These are phyloP conservation scores for Drosophila borealis DNA, from an alignment of 2,888 invertebrate genomes.

Conservation along the genomic window DNA sequence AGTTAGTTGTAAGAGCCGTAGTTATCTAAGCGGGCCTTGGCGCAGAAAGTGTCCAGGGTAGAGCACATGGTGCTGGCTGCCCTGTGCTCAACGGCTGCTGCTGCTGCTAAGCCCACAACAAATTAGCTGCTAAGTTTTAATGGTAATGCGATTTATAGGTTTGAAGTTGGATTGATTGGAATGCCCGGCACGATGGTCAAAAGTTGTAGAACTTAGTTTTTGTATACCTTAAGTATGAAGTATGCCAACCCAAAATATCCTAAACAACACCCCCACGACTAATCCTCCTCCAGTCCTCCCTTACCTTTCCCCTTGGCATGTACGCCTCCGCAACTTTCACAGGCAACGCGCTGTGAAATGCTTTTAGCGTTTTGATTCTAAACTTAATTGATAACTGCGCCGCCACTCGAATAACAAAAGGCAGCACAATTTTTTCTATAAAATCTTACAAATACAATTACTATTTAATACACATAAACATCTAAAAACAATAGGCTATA, in stretches of 20 bases:
- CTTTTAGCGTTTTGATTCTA: conserved; percentile 35
- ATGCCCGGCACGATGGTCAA: conserved; percentile 56
- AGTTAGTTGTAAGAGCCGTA: conserved; percentile 64
- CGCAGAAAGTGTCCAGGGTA: background rate
- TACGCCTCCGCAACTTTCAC: background rate
- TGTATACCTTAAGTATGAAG: conserved; percentile 32
- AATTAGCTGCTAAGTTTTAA: conserved; percentile 59
- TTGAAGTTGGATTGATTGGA: conserved; percentile 45
- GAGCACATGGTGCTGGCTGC: conserved; percentile 38
- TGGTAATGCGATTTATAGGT: conserved; percentile 45
- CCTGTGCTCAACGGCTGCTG: conserved; percentile 10
- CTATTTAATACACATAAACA: conserved; percentile 51
- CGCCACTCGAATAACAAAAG: conserved; percentile 70
- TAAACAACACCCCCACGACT: background rate
- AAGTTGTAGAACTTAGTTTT: conserved; percentile 43
- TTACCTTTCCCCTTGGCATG: background rate
- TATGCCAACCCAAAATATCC: conserved; percentile 21
- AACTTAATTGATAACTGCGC: conserved; percentile 34
- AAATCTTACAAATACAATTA: conserved; percentile 59
- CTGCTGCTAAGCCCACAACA: conserved; percentile 32
- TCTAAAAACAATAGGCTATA: conserved; percentile 70
- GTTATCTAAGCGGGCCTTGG: conserved; percentile 25
- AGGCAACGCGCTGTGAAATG: conserved; percentile 21
- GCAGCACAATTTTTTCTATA: conserved; percentile 55
- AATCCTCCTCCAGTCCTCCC: background rate